Percentiles rank a stretch among this genome's conserved stretches.
phyloP scores from a whole-genome alignment of 2,113 vertebrate species.

The Syngnathus typhle region DNA sequence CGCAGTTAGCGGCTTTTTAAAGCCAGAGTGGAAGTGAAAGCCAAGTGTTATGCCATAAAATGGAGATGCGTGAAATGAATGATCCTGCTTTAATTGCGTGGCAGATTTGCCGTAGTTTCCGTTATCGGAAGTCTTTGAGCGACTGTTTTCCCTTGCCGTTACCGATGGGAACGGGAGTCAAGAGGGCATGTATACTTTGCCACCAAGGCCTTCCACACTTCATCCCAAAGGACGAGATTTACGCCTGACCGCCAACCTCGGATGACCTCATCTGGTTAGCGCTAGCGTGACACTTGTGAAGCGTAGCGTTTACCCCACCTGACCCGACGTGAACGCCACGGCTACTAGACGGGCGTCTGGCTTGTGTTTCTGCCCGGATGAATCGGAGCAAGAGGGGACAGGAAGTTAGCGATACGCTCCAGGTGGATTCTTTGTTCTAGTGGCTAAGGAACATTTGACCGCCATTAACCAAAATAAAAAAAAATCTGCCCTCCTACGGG shows the following conservation, averaged over 20 bases:
- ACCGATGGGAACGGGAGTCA: not conserved
- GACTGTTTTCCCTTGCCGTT: not conserved
- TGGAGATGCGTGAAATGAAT: constrained; percentile 19
- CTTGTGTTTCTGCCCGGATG: constrained; percentile 44
- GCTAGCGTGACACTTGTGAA: constrained; percentile 15
- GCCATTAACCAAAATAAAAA: not conserved
- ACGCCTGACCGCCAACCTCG: not conserved
- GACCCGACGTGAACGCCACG: constrained; percentile 37
- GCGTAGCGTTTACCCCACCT: constrained; percentile 27
- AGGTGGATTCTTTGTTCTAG: constrained; percentile 33
- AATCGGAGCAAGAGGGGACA: not conserved
- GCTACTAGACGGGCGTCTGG: constrained; percentile 51
- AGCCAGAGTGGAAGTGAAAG: constrained; percentile 18
- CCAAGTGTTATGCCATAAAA: constrained; percentile 21
- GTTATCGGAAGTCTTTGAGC: not conserved
- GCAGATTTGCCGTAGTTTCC: not conserved
- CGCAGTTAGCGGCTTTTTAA: constrained; percentile 6
- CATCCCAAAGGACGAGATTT: not conserved
- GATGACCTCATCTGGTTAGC: constrained; percentile 1
- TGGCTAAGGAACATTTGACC: constrained; percentile 42
- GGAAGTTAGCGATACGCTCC: constrained; percentile 38
- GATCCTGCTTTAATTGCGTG: not conserved
- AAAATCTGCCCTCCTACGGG: not conserved
- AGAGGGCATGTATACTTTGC: not conserved
- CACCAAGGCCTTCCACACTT: not conserved